Conservation (phyloP, 1,140 invertebrate genomes). For the Magallana gigas region DNA sequence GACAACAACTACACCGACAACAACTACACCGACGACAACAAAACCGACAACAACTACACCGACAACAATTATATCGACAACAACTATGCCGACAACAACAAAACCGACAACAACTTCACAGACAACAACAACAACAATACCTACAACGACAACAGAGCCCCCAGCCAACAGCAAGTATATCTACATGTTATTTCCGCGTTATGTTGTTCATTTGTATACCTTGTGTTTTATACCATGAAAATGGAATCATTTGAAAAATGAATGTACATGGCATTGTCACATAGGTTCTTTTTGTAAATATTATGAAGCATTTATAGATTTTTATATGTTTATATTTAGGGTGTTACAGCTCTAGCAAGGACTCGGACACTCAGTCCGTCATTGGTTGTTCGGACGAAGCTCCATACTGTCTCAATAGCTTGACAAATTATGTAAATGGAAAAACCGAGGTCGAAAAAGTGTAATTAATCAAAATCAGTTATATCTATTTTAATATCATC, state of each 20-base stretch:
- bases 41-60: neutral
- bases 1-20: neutral
- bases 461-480: neutral
- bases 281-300: no score
- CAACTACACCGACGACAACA: neutral
- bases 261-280: no score
- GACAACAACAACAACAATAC: neutral
- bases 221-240: no score
- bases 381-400: neutral
- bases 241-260: no score
- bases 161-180: conserved; percentile 25
- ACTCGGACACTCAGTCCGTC: neutral
- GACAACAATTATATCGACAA: neutral
- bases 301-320: no score
- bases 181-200: no score
- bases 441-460: neutral
- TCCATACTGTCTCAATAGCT: neutral
- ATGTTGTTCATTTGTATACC: no score
- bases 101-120: neutral
- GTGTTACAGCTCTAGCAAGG: neutral
- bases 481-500: no score
- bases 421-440: conserved; percentile 3
- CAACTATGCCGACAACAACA: neutral
- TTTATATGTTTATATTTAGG: neutral
- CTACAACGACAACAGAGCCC: conserved; percentile 9